Base-by-base conservation (phyloP, 2,797 vertebrate genomes). In the Hipposideros larvatus region DNA sequence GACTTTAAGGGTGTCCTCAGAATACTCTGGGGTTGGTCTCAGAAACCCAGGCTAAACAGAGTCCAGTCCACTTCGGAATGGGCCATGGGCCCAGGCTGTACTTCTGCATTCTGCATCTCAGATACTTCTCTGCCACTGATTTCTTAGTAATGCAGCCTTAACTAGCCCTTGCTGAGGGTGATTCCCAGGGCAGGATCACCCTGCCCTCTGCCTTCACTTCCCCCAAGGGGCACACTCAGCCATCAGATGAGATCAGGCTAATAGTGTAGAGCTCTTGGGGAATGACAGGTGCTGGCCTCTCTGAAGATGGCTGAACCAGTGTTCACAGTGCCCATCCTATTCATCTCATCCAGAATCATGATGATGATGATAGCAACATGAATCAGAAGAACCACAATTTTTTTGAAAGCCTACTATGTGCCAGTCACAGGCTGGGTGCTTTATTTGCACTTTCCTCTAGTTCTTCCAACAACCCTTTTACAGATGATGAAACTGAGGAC, bases 81-180 rank as follows among this genome's bases (percentile, higher is more conserved):
- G 26, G 34, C 73, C 7, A 0, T 11, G 22, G 66, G 6, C 59
- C 53, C 55, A 31, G 46, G 24, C 31, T 48, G 48, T 9, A 24
- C 63, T 22, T 79, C 75, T 61, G 31, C 16, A 34, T 70, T 34
- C 16, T 78, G 79, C 26, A 14, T 74, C 78, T 68, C 71, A 48
- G 28, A 43, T 48, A 70, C 53, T 91, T 86, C 71, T 68, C 63
- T 37, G 53, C 21, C 46, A 15, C 11, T 73, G 37, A 18, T 37
- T 65, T 61, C 75, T 88, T 74, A 16, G 78, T 65, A 71, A 51
- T 55, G 61, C 83, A 77, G 87, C 31, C 89, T 73, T 93, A 37
- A 80, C 31, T 48, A 87, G 57, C 61, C 63, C n/a, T 11, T 80
- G 68, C 63, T 51, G 68, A 74, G 83, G 37, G 21, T 82, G 53